A percentile compares a stretch with the other conserved stretches of the same genome.
Conservation (phyloP, 2,888 invertebrate genomes). For the Pharmacophagus antenor region DNA sequence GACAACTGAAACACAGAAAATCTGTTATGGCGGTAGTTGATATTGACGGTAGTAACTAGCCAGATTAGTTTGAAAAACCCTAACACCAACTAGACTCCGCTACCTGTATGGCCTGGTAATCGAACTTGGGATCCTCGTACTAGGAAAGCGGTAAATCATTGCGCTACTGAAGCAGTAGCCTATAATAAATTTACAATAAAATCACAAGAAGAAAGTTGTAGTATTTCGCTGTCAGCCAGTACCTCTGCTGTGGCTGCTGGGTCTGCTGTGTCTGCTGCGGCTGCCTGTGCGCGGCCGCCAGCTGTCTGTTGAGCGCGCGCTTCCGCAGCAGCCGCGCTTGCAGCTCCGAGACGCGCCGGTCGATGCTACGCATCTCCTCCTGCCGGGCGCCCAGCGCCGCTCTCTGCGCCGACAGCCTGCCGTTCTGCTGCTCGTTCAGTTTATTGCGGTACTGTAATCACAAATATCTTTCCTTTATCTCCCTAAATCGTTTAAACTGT, state of each 20-base stretch:
- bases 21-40: no score
- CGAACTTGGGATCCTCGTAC: no score
- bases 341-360: slow-evolving; percentile 95
- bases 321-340: slow-evolving; percentile 95
- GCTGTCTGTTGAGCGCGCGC: slow-evolving; percentile 88
- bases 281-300: slow-evolving; percentile 75
- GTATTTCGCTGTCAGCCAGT: neutral
- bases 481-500: neutral
- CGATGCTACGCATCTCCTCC: slow-evolving; percentile 95
- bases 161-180: no score
- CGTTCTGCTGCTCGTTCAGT: slow-evolving; percentile 96
- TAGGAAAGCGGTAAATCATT: no score
- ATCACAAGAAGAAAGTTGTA: neutral
- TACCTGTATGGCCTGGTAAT: no score
- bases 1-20: no score
- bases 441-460: slow-evolving; percentile 94
- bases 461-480: neutral
- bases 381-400: slow-evolving; percentile 93
- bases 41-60: no score
- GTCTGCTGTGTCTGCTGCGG: slow-evolving; percentile 60
- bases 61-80: no score
- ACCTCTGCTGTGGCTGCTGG: no score
- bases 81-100: no score
- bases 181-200: no score
- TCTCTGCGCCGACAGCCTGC: slow-evolving; percentile 92